These are phyloP conservation scores for Habroteleia sp. DNA, from an alignment of 2,888 invertebrate species.

Conservation along the genomic window DNA sequence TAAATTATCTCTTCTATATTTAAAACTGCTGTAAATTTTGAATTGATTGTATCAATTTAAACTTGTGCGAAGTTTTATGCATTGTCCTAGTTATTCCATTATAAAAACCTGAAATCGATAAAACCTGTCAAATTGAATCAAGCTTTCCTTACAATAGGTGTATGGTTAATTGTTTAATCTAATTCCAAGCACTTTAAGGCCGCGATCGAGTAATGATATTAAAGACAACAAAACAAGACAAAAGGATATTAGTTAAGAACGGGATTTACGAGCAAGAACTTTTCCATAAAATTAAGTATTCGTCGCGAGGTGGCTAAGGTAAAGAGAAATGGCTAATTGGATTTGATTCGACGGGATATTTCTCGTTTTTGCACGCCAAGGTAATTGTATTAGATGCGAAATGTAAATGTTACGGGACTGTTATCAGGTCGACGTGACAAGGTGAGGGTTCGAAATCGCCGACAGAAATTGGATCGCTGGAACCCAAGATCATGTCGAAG, in stretches of 20 bases:
- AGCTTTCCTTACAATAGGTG: constrained; percentile 1
- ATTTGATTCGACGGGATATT: constrained; percentile 57
- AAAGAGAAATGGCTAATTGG: constrained; percentile 54
- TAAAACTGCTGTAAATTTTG: neutral
- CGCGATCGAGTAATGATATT: constrained; percentile 22
- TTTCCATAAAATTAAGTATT: constrained; percentile 44
- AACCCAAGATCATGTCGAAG: constrained; percentile 72
- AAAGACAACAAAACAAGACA: constrained; percentile 28
- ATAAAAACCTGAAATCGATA: constrained; percentile 10
- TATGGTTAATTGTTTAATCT: constrained; percentile 31
- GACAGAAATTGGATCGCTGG: constrained; percentile 63
- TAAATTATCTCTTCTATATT: neutral
- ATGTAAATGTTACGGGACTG: constrained; percentile 60
- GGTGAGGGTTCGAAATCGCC: constrained; percentile 57
- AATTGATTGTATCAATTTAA: constrained; percentile 27
- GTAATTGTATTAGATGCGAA: constrained; percentile 63
- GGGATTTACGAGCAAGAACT: constrained; percentile 32
- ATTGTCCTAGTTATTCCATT: neutral
- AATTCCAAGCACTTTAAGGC: constrained; percentile 13
- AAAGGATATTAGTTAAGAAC: constrained; percentile 7
- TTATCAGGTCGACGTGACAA: constrained; percentile 63
- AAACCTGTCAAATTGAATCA: constrained; percentile 11
- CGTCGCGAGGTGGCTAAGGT: constrained; percentile 13
- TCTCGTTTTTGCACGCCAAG: constrained; percentile 44
- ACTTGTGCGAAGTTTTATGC: too few species aligned